A percentile compares a stretch with the other conserved stretches of the same genome.
phyloP scores from a whole-genome alignment of 2,113 vertebrate genomes.

The Hemibagrus wyckioides region DNA sequence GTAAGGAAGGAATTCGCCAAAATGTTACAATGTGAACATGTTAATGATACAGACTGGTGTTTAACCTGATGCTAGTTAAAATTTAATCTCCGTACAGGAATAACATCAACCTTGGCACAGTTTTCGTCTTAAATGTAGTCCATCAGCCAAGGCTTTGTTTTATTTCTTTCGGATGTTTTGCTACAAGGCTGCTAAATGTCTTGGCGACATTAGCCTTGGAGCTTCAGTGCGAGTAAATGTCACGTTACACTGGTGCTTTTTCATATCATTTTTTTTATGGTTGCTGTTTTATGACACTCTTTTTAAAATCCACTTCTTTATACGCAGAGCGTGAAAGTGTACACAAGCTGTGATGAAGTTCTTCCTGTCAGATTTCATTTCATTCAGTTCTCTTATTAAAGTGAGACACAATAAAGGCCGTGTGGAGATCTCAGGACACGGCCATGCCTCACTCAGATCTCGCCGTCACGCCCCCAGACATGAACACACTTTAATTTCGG shows the following conservation, averaged over 20 bases:
- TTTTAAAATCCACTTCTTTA: not conserved
- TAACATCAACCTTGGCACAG: not conserved
- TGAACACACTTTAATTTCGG: slow-evolving; percentile 2
- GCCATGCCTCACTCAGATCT: too few relatives aligned
- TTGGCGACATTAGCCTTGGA: not conserved
- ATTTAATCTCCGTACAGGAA: not conserved
- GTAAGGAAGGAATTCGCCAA: not conserved
- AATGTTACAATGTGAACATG: not conserved
- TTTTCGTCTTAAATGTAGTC: not conserved
- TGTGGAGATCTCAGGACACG: not conserved
- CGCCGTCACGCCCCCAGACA: not conserved
- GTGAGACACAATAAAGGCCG: slow-evolving; percentile 11
- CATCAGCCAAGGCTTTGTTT: not conserved
- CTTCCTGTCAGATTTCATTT: slow-evolving; percentile 14
- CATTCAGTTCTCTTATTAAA: not conserved
- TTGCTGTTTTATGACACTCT: not conserved
- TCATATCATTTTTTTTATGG: not conserved
- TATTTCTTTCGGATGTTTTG: not conserved
- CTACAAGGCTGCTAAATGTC: not conserved
- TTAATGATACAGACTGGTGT: not conserved
- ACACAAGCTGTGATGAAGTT: not conserved
- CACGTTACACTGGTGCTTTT: not conserved
- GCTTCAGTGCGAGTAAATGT: not conserved
- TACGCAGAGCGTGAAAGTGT: not conserved
- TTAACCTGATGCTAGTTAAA: not conserved